A percentile compares a stretch with the other conserved stretches of the same genome.
Evolutionary conservation across 2,113 vertebrate genomes (phyloP).

Genomic region (Phyllostomus discolor): DNA sequence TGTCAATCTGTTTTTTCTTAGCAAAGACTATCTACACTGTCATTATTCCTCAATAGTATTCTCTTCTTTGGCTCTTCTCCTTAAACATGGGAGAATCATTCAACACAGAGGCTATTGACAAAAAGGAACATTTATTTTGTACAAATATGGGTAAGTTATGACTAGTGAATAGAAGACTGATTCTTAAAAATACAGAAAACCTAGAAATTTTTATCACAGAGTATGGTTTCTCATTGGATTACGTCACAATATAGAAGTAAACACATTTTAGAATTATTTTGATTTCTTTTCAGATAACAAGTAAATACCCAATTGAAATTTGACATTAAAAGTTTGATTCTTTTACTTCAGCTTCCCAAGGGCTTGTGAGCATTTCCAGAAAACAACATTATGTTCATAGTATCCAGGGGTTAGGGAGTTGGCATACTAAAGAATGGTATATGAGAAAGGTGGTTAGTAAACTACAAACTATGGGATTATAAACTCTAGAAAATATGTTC

Average conservation of each 20-base stretch:
- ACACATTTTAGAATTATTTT: background rate
- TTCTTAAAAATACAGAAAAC: conserved; percentile 5
- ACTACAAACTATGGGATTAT: background rate
- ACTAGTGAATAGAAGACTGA: background rate
- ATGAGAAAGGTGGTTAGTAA: background rate
- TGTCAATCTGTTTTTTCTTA: background rate
- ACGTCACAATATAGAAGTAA: background rate
- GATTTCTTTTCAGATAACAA: background rate
- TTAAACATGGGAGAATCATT: background rate
- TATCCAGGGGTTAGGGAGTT: background rate
- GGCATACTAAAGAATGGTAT: background rate
- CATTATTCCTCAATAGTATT: background rate
- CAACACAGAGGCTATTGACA: background rate
- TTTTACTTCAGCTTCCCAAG: background rate
- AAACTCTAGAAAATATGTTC: background rate
- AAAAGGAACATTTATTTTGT: background rate
- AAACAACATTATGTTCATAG: background rate
- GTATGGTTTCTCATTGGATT: background rate
- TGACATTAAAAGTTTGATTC: background rate
- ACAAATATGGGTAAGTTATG: background rate
- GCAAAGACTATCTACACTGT: background rate
- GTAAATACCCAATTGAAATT: background rate
- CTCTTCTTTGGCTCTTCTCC: background rate
- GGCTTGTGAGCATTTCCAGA: background rate
- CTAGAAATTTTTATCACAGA: background rate